phyloP scores from a whole-genome alignment of 2,888 invertebrate species.

The Scaptomyza cyrtandrae region DNA sequence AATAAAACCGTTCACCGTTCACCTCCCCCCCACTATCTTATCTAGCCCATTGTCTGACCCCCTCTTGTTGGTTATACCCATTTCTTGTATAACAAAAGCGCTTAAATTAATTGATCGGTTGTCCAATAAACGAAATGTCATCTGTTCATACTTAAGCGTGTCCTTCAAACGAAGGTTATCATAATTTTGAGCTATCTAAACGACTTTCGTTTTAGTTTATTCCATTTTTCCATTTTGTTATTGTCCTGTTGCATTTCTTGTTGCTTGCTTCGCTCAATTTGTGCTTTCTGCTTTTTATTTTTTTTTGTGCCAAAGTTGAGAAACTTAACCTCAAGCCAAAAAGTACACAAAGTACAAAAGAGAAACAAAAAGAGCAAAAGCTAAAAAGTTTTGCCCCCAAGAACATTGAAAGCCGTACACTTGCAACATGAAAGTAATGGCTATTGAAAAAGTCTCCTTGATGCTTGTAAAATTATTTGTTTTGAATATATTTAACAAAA shows the following conservation, averaged over 20 bases:
- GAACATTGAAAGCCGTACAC: too few relatives aligned
- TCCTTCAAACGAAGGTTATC: constrained; percentile 31
- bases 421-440: background rate
- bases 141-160: constrained; percentile 13
- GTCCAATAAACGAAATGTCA: constrained; percentile 60
- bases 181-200: constrained; percentile 52
- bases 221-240: constrained; percentile 8
- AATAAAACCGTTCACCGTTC: constrained; percentile 23
- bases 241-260: constrained; percentile 18
- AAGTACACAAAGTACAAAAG: background rate
- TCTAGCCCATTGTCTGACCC: constrained; percentile 19
- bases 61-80: background rate
- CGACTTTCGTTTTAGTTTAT: constrained; percentile 18
- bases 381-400: background rate
- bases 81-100: constrained; percentile 34
- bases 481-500: too few relatives aligned
- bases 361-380: constrained; percentile 11
- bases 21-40: background rate
- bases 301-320: constrained; percentile 29
- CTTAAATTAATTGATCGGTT: constrained; percentile 70
- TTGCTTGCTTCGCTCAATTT: constrained; percentile 56
- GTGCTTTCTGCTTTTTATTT: constrained; percentile 45
- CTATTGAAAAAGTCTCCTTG: too few relatives aligned
- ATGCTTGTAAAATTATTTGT: too few relatives aligned
- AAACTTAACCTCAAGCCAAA: constrained; percentile 8